Base-by-base conservation (phyloP, 2,113 vertebrate genomes). In the Elephas maximus region DNA sequence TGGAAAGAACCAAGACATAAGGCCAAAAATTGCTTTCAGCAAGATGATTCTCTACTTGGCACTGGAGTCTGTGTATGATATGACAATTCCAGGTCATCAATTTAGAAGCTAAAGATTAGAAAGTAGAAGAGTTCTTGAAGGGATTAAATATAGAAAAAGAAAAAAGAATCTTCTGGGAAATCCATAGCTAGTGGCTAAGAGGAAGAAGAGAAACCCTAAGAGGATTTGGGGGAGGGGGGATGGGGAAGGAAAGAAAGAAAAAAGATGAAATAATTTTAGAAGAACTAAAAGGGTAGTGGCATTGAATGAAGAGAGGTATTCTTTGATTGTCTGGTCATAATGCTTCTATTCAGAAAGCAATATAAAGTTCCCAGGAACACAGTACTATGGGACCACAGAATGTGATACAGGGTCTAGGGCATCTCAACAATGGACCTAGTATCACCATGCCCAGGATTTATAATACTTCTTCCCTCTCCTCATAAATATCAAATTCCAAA, bases 81-180 rank as follows among this genome's bases (percentile, higher is more conserved):
- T 60, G 57, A 92, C 91, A 71, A 96, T 73, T 81, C 77, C 71
- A 79, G 62, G 4, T 41, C 30, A 84, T 51, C 57, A 87, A 69
- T 48, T 92, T 81, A 79, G 44, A 88, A 90, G 76, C 41, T 71
- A 67, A 94, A 88, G 18, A 60, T 26, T 93, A 93, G 83, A 94
- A 95, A 93, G 45, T 44, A 63, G 24, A 88, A 78, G 91, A 79
- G 48, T 93, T 94, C 78, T 93, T 12, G 0, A 94, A 91, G 28
- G 65, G 23, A 92, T 91, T 95, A 89, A 62, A 24, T 41, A 73
- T 48, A 14, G 57, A 78, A 86, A 92, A 96, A 69, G 30, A 62
- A 89, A 23, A 48, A 96, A 78, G 44, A 90, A 77, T n/a, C 18
- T 92, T 81, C 28, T 33, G 53, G 79, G 78, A 88, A 97, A 96